A percentile compares a stretch with the other conserved stretches of the same genome.
Evolutionary conservation across 2,113 vertebrate species (phyloP).

Genomic region (Ancistrus triradiatus): DNA sequence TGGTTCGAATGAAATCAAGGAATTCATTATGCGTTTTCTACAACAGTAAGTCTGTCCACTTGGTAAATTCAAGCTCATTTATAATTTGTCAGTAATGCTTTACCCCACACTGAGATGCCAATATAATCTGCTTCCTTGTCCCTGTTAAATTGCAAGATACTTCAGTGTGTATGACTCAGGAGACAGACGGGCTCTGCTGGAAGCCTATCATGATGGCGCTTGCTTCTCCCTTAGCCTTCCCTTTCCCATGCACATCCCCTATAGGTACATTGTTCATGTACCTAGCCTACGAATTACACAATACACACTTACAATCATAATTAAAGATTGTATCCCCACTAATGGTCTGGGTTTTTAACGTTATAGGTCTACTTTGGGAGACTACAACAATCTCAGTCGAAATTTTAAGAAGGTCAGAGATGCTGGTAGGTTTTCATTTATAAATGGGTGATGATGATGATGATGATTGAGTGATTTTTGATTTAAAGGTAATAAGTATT

Average conservation of each 20-base stretch:
- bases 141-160: conserved; percentile 70
- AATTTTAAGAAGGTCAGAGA: conserved; percentile 85
- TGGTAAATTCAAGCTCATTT: neutral
- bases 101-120: neutral
- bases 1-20: conserved; percentile 77
- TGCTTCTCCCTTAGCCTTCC: conserved; percentile 83
- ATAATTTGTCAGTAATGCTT: neutral
- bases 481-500: no score
- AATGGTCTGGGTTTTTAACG: no score
- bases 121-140: neutral
- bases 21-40: conserved; percentile 75
- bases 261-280: conserved; percentile 73
- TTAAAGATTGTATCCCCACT: no score
- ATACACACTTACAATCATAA: no score
- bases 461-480: no score
- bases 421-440: conserved; percentile 71
- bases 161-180: conserved; percentile 83
- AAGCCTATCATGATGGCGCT: conserved; percentile 85
- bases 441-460: no score
- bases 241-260: conserved; percentile 66
- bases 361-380: conserved; percentile 72
- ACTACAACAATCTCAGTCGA: conserved; percentile 81
- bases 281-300: no score
- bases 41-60: conserved; percentile 75
- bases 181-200: conserved; percentile 80